Base-by-base conservation (phyloP, 1,140 invertebrate species). In the Drosophila malerkotliana region DNA sequence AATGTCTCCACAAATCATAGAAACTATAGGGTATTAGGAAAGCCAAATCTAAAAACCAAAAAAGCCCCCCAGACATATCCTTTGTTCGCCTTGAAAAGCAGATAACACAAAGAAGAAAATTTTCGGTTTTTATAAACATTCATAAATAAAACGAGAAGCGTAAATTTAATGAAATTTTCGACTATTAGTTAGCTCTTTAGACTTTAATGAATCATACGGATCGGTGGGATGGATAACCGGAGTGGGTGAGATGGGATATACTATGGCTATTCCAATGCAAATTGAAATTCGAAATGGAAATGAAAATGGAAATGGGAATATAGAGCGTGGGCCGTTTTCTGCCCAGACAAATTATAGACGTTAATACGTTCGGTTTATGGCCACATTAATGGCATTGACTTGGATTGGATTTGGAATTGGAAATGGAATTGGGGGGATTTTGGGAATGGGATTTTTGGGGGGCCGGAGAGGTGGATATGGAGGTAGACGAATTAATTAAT, bases 141-240 rank as follows among this genome's bases (percentile, higher is more conserved):
- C 52, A 69, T 49, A 68, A 69, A 69, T 69, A 69, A 61, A 77
- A 59, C 48, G 45, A 74, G 48, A 58, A 56, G 75, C 68, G 71
- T 54, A 60, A 78, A 85, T 84, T 79, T 56, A 84, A 79, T 79
- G 49, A 79, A 78, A 72, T 83, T 79, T 79, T 79, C 62, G 77
- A 77, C 80, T 84, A 84, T 77, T 84, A 82, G 79, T 82, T 74
- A 69, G 80, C 76, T 84, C 80, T 84, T 84, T 77, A 79, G 80
- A 84, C 77, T 85, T 80, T 71, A 85, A 85, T 84, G 80, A 84
- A 85, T 84, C 80, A 84, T 84, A 60, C 57, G 59, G 15, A 14
- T n/a, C 39, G 39, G 54, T 63, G 54, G 15, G 24, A 55, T 34
- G 10, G 39, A 45, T 37, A 14, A 28, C 34, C 14, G 45, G 30